Evolutionary conservation across 2,888 invertebrate genomes (phyloP).

Genomic region (Drosophila melanocephala): DNA sequence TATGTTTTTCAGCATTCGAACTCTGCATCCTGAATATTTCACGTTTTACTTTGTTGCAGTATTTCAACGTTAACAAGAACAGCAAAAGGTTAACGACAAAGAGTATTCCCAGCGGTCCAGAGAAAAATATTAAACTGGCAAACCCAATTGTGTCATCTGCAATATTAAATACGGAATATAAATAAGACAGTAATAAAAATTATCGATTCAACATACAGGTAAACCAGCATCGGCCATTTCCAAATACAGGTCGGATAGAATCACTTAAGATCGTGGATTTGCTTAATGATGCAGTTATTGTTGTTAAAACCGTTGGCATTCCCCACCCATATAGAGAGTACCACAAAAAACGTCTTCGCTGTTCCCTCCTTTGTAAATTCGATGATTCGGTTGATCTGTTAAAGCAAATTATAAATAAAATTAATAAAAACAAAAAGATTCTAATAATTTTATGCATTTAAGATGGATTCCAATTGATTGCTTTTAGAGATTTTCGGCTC

Average conservation of each 20-base stretch:
- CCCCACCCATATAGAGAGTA: slow-evolving; percentile 92
- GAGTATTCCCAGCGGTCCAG: slow-evolving; percentile 88
- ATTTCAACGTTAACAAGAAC: slow-evolving; percentile 89
- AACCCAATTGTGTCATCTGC: slow-evolving; percentile 81
- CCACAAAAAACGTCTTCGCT: slow-evolving; percentile 87
- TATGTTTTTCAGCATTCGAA: slow-evolving; percentile 87
- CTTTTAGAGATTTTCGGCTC: not conserved
- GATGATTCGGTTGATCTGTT: slow-evolving; percentile 76
- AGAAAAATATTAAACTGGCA: slow-evolving; percentile 88
- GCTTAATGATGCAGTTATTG: slow-evolving; percentile 87
- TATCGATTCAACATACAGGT: slow-evolving; percentile 64
- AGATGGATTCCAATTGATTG: not conserved
- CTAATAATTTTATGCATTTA: not conserved
- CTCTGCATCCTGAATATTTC: slow-evolving; percentile 91
- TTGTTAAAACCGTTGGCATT: slow-evolving; percentile 87
- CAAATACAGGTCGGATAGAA: slow-evolving; percentile 88
- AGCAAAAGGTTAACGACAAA: slow-evolving; percentile 89
- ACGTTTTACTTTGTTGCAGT: slow-evolving; percentile 90
- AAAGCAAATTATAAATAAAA: not conserved
- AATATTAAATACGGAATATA: slow-evolving; percentile 17
- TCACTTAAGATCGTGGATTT: slow-evolving; percentile 86
- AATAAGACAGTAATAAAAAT: not conserved
- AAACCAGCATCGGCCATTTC: slow-evolving; percentile 89
- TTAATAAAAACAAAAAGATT: not conserved
- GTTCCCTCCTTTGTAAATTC: slow-evolving; percentile 64